Conservation (phyloP, 2,797 vertebrate genomes). For the Tamandua tetradactyla region DNA sequence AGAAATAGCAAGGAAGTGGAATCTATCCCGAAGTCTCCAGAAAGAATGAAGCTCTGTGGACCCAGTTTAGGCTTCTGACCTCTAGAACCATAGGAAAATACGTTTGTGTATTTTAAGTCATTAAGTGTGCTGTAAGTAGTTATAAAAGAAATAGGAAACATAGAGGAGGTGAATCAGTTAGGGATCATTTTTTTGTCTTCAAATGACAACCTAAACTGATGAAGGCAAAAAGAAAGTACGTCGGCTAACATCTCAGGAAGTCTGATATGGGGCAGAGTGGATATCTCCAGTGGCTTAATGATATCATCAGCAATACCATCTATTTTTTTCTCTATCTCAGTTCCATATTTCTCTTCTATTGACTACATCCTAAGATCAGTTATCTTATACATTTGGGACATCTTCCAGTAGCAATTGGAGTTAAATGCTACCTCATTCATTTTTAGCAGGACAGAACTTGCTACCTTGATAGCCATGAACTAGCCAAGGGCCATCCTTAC, state of each 20-base stretch:
- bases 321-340: background rate
- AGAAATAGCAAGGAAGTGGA: background rate
- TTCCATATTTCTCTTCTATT: background rate
- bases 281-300: background rate
- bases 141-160: background rate
- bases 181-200: background rate
- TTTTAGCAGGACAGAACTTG: background rate
- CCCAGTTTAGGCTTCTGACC: background rate
- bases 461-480: background rate
- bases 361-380: background rate
- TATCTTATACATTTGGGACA: conserved; percentile 11
- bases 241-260: background rate
- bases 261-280: background rate
- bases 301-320: background rate
- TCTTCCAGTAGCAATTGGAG: background rate
- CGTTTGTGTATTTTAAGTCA: background rate
- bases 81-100: background rate
- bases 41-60: background rate
- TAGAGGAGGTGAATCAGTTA: background rate
- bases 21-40: background rate
- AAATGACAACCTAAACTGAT: background rate
- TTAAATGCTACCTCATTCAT: conserved; percentile 29
- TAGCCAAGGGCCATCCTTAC: background rate
- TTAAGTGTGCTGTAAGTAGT: background rate
- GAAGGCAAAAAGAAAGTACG: background rate